Conservation (phyloP, 2,797 vertebrate species). For the Cercopithecus petaurista region DNA sequence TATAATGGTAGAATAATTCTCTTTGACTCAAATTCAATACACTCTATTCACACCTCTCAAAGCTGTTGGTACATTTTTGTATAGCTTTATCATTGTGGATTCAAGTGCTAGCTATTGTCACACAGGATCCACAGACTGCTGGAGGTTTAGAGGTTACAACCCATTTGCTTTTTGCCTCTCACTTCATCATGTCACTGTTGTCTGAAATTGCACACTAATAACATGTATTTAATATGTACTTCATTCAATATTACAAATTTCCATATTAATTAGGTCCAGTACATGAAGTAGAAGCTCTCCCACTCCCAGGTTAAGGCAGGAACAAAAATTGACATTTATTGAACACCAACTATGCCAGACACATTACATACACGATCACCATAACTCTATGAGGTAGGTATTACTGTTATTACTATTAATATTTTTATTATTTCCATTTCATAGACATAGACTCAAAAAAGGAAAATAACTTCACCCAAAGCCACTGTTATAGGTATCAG, state of each 20-base stretch:
- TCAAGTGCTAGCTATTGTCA: conserved; percentile 47
- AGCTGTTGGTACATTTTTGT: conserved; percentile 54
- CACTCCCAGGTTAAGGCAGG: background rate
- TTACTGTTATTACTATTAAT: background rate
- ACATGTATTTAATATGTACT: background rate
- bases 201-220: background rate
- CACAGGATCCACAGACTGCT: background rate
- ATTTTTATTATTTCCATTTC: background rate
- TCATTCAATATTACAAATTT: background rate
- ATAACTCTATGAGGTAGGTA: background rate
- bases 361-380: background rate
- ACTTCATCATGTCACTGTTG: background rate
- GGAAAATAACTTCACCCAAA: background rate
- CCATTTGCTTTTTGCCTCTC: background rate
- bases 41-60: conserved; percentile 67
- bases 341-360: background rate
- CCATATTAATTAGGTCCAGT: conserved; percentile 13
- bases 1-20: conserved; percentile 54
- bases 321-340: background rate
- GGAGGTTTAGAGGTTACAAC: background rate
- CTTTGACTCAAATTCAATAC: conserved; percentile 65
- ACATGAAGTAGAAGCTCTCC: background rate
- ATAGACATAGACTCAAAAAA: background rate
- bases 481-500: background rate
- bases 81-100: conserved; percentile 55